phyloP scores from a whole-genome alignment of 2,888 invertebrate genomes.

The Hemicrepidius hirtus region DNA sequence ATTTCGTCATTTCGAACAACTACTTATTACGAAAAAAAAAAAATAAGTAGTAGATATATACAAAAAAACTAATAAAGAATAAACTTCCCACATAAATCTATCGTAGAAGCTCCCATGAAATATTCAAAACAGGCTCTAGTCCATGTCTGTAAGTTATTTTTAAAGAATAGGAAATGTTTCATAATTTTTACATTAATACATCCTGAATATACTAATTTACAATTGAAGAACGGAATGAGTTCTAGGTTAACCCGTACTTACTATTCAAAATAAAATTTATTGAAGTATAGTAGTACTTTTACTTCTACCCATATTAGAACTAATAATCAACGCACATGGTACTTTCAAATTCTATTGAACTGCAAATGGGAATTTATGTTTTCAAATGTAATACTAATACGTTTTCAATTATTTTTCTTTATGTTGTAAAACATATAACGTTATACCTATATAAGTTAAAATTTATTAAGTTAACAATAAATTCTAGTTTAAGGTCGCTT shows the following conservation, averaged over 20 bases:
- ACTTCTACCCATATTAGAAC: slow-evolving; percentile 46
- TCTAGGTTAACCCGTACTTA: background rate
- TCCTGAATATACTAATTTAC: no score
- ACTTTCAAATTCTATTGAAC: slow-evolving; percentile 37
- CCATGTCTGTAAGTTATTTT: no score
- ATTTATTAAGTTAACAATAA: slow-evolving; percentile 42
- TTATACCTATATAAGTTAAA: slow-evolving; percentile 38
- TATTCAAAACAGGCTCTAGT: no score
- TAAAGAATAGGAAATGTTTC: no score
- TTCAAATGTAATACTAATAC: slow-evolving; percentile 26
- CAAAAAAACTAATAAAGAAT: no score
- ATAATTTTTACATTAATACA: no score
- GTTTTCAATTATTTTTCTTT: slow-evolving; percentile 22
- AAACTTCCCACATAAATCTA: no score
- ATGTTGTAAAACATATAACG: slow-evolving; percentile 20
- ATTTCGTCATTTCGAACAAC: no score
- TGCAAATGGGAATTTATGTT: slow-evolving; percentile 23
- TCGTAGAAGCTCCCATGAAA: no score
- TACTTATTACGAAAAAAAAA: no score
- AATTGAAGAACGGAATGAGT: no score
- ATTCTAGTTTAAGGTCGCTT: slow-evolving; percentile 39
- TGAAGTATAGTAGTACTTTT: slow-evolving; percentile 47
- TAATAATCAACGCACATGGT: slow-evolving; percentile 37
- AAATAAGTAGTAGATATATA: no score
- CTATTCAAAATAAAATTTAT: slow-evolving; percentile 26